These are phyloP conservation scores for Epinephelus moara DNA, from an alignment of 2,113 vertebrate genomes.

Conservation along the genomic window DNA sequence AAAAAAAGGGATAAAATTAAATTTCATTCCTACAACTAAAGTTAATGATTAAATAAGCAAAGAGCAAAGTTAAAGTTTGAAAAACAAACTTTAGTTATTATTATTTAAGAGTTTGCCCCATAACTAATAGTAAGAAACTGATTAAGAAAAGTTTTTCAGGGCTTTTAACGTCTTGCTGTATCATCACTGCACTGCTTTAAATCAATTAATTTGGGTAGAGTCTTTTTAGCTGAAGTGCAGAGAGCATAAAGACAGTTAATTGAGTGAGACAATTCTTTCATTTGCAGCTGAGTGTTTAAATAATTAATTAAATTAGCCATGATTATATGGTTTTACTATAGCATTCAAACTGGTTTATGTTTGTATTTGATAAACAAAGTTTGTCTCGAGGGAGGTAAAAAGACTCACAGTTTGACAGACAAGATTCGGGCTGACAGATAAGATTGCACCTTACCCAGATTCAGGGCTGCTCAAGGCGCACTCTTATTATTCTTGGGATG, in stretches of 20 bases:
- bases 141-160: neutral
- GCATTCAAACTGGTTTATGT: neutral
- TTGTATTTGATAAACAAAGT: neutral
- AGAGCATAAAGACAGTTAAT: neutral
- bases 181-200: neutral
- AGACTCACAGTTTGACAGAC: slow-evolving; percentile 23
- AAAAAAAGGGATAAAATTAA: neutral
- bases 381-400: neutral
- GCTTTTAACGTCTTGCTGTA: neutral
- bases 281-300: neutral
- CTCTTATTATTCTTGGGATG: slow-evolving; percentile 58
- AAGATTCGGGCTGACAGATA: slow-evolving; percentile 52
- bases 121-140: neutral
- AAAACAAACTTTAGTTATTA: neutral
- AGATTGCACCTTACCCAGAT: slow-evolving; percentile 51
- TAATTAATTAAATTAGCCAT: neutral
- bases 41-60: neutral
- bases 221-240: neutral
- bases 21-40: neutral
- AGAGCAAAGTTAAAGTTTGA: neutral
- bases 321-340: neutral
- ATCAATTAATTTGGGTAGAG: neutral
- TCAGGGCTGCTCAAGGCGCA: slow-evolving; percentile 53
- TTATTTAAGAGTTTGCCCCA: neutral
- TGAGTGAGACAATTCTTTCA: fast-evolving